phyloP scores from a whole-genome alignment of 2,888 invertebrate species.

The Schizaphis graminum region DNA sequence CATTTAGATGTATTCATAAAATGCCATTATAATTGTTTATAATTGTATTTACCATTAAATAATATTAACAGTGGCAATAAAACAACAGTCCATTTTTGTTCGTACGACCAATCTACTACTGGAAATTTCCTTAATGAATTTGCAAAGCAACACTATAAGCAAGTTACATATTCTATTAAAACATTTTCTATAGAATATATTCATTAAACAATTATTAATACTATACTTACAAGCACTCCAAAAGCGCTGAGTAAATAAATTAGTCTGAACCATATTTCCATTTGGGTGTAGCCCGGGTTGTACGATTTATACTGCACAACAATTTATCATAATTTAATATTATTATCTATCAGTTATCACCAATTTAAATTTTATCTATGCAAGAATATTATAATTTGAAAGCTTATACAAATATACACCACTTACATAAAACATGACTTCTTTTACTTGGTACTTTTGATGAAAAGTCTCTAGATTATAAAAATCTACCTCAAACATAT shows the following conservation, averaged over 20 bases:
- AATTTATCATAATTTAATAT: constrained; percentile 16
- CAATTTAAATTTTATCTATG: not conserved
- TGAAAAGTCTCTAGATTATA: constrained; percentile 88
- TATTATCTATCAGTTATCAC: not conserved
- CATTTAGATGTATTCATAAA: not conserved
- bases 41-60: constrained; percentile 84
- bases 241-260: constrained; percentile 92
- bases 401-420: not conserved
- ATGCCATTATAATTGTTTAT: not conserved
- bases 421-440: constrained; percentile 89
- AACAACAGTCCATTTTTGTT: constrained; percentile 95
- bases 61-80: constrained; percentile 88
- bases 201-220: constrained; percentile 4
- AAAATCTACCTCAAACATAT: constrained; percentile 87
- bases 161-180: not conserved
- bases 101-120: constrained; percentile 94
- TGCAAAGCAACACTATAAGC: constrained; percentile 91
- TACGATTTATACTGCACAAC: constrained; percentile 91
- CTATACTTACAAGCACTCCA: constrained; percentile 82
- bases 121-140: constrained; percentile 89
- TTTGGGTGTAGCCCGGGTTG: constrained; percentile 95
- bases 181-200: not conserved
- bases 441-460: constrained; percentile 85
- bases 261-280: constrained; percentile 97
- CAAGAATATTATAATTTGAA: not conserved